Evolutionary conservation across 2,113 vertebrate genomes (phyloP).

Genomic region (Crocuta crocuta): DNA sequence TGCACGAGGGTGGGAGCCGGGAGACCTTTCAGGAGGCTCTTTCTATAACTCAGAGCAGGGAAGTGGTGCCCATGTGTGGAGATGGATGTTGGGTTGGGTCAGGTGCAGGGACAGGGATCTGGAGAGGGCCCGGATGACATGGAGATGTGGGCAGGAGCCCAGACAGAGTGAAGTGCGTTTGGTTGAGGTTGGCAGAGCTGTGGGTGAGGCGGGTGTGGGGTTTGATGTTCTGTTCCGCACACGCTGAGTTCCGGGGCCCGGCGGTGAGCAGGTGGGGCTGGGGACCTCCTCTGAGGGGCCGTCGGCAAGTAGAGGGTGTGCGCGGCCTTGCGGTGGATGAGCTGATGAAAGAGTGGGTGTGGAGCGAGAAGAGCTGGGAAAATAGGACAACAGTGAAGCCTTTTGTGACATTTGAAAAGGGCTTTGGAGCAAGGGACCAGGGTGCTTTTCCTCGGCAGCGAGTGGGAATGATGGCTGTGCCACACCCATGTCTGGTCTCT

Average conservation of each 20-base stretch:
- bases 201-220: neutral
- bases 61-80: neutral
- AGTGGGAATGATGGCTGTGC: fast-evolving
- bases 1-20: neutral
- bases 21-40: too few species aligned
- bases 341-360: too few species aligned
- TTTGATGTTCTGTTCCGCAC: fast-evolving
- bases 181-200: neutral
- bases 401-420: fast-evolving
- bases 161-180: neutral
- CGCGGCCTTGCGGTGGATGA: too few species aligned
- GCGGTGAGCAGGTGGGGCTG: neutral
- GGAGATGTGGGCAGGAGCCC: neutral
- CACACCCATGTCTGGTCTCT: neutral
- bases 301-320: neutral
- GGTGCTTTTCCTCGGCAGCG: neutral
- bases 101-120: fast-evolving
- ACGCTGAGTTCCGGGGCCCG: neutral
- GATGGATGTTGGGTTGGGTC: neutral
- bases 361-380: neutral
- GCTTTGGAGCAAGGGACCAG: neutral
- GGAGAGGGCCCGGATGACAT: too few species aligned
- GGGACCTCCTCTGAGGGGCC: neutral
- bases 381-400: neutral
- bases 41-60: too few species aligned